phyloP scores from a whole-genome alignment of 2,888 invertebrate genomes.

The Mythimna pallens region DNA sequence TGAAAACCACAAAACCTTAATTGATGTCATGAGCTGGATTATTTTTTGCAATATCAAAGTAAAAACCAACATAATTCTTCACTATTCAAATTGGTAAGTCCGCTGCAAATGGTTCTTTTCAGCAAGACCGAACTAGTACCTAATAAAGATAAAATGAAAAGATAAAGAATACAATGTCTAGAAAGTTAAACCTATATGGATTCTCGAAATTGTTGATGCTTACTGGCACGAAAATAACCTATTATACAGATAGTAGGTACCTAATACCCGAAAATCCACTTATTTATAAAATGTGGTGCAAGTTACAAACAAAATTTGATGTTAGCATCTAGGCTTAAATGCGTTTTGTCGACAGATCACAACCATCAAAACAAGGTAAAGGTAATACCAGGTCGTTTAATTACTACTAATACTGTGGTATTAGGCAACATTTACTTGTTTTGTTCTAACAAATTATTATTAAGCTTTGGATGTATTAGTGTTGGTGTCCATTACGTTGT shows the following conservation, averaged over 20 bases:
- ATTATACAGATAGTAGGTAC: too few species aligned
- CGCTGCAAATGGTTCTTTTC: slow-evolving; percentile 24
- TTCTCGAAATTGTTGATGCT: slow-evolving; percentile 12
- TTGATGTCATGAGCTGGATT: background rate
- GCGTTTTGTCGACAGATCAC: slow-evolving; percentile 12
- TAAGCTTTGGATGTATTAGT: slow-evolving; percentile 29
- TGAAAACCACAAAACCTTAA: background rate
- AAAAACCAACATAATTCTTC: background rate
- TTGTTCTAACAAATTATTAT: slow-evolving; percentile 14
- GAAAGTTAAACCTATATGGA: background rate
- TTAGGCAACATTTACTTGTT: slow-evolving; percentile 8
- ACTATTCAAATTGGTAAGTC: slow-evolving; percentile 33
- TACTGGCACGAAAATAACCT: too few species aligned
- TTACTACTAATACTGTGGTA: background rate
- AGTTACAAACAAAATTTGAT: background rate
- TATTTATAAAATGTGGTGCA: too few species aligned
- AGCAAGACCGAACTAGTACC: slow-evolving; percentile 8
- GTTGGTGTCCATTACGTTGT: slow-evolving; percentile 46
- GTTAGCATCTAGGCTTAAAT: slow-evolving; percentile 9
- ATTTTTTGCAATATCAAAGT: background rate
- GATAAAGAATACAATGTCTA: too few species aligned
- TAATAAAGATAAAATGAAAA: background rate
- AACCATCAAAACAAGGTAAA: slow-evolving; percentile 5
- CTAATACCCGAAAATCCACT: too few species aligned
- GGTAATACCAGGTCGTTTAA: slow-evolving; percentile 23